These are phyloP conservation scores for Copidosoma floridanum DNA, from an alignment of 1,140 invertebrate species.

Conservation along the genomic window DNA sequence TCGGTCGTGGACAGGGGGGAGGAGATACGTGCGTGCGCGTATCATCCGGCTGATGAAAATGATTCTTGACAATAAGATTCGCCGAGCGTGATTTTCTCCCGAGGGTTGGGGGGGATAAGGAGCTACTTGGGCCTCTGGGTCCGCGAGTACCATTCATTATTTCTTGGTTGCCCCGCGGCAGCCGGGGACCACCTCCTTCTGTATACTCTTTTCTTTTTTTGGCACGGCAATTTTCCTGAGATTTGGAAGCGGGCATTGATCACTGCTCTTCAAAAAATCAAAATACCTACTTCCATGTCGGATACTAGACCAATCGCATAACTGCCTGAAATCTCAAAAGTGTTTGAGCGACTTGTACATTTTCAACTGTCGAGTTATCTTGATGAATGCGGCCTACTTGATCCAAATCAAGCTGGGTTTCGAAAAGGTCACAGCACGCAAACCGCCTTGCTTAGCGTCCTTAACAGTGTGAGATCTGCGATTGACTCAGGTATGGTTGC, in stretches of 20 bases:
- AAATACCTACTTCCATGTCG: not conserved
- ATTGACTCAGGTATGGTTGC: conserved; percentile 32
- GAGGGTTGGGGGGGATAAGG: too few species aligned
- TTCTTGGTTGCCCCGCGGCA: conserved; percentile 7
- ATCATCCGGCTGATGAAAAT: conserved; percentile 9
- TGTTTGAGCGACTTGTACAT: not conserved
- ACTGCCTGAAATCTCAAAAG: too few species aligned
- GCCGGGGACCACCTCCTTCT: not conserved
- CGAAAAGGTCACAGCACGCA: conserved; percentile 37
- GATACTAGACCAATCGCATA: conserved; percentile 19
- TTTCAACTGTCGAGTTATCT: too few species aligned
- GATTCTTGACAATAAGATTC: conserved; percentile 19
- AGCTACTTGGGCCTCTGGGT: conserved; percentile 16
- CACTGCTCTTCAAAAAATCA: too few species aligned
- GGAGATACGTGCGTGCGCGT: not conserved
- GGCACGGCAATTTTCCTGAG: too few species aligned
- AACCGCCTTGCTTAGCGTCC: too few species aligned
- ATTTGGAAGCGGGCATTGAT: too few species aligned
- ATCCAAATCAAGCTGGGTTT: too few species aligned
- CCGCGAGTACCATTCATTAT: conserved; percentile 25
- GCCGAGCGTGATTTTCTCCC: conserved; percentile 6
- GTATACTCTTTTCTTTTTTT: not conserved
- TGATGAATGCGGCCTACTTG: too few species aligned
- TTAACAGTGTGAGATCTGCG: conserved; percentile 36
- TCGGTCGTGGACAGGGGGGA: too few species aligned